Percentiles rank a stretch among this genome's conserved stretches.
Evolutionary conservation across 2,797 vertebrate genomes (phyloP).

Genomic region (Manis crassicaudata): DNA sequence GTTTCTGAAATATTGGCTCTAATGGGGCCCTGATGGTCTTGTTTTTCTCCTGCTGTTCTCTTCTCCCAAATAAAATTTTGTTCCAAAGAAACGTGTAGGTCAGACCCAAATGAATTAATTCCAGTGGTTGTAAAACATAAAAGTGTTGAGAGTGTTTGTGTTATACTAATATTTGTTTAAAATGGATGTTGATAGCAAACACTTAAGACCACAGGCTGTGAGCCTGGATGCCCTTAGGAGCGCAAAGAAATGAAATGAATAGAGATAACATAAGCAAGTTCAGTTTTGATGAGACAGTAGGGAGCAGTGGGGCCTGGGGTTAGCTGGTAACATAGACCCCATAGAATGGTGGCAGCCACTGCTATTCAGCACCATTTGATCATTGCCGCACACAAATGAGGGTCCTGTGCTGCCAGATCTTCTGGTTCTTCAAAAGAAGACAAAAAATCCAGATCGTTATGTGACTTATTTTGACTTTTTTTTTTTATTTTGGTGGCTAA

Average conservation of each 20-base stretch:
- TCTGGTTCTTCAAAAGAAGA: not conserved
- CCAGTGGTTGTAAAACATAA: not conserved
- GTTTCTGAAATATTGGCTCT: not conserved
- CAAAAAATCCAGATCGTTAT: not conserved
- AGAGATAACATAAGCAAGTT: too few relatives aligned
- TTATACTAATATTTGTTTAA: not conserved
- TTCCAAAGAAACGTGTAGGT: not conserved
- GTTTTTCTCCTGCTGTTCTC: not conserved
- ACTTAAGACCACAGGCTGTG: not conserved
- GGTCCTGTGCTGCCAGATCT: not conserved
- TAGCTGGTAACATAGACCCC: not conserved
- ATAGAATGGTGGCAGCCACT: not conserved
- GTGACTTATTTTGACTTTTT: not conserved
- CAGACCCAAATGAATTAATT: not conserved
- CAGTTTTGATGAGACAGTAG: too few relatives aligned
- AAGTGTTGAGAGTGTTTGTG: not conserved
- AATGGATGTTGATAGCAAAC: not conserved
- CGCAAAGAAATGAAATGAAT: not conserved
- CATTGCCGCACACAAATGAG: fast-evolving
- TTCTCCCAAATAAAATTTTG: not conserved
- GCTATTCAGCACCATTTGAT: fast-evolving
- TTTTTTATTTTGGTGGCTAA: not conserved
- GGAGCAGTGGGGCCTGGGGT: not conserved
- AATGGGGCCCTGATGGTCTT: not conserved
- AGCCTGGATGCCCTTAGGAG: not conserved